Percentiles rank a stretch among this genome's conserved stretches.
Evolutionary conservation across 2,888 invertebrate species (phyloP).

Genomic region (Teleiodes luculella): DNA sequence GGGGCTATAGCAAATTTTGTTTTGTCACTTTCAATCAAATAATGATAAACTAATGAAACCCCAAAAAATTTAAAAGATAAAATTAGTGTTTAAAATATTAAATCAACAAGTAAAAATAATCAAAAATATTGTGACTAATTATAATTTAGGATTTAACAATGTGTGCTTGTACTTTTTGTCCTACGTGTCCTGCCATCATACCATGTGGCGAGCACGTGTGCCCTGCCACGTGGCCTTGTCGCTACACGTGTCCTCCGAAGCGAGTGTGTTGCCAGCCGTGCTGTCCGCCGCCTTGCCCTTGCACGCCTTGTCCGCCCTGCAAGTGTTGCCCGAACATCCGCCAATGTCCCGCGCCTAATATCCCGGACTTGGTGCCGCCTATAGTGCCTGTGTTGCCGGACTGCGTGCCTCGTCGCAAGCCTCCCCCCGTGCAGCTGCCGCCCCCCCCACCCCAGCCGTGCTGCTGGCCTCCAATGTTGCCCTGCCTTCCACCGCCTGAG

Average conservation of each 20-base stretch:
- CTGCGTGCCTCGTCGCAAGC: constrained; percentile 57
- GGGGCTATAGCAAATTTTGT: not conserved
- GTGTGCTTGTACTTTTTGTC: constrained; percentile 36
- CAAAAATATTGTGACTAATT: not conserved
- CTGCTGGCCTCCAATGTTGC: constrained; percentile 63
- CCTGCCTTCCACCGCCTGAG: constrained; percentile 66
- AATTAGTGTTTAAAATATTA: constrained; percentile 16
- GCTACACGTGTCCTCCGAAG: constrained; percentile 45
- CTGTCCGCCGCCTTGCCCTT: constrained; percentile 58
- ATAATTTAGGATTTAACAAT: constrained; percentile 1
- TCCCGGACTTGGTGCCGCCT: constrained; percentile 62
- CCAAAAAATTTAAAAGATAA: constrained; percentile 24
- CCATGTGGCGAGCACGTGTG: constrained; percentile 61
- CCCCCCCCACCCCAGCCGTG: constrained; percentile 52
- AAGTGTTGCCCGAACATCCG: constrained; percentile 53
- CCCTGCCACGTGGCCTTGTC: constrained; percentile 17
- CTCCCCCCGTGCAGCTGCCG: constrained; percentile 45
- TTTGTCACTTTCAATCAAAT: not conserved
- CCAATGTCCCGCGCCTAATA: constrained; percentile 59
- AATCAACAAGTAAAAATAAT: constrained; percentile 2
- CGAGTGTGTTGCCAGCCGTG: constrained; percentile 58
- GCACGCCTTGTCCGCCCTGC: constrained; percentile 68
- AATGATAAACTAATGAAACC: not conserved
- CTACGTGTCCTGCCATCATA: constrained; percentile 62
- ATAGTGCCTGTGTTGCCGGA: constrained; percentile 61